Evolutionary conservation across 2,113 vertebrate genomes (phyloP), one percentile per base, ranked within the genome.

Genomic region (Platichthys stellatus): DNA sequence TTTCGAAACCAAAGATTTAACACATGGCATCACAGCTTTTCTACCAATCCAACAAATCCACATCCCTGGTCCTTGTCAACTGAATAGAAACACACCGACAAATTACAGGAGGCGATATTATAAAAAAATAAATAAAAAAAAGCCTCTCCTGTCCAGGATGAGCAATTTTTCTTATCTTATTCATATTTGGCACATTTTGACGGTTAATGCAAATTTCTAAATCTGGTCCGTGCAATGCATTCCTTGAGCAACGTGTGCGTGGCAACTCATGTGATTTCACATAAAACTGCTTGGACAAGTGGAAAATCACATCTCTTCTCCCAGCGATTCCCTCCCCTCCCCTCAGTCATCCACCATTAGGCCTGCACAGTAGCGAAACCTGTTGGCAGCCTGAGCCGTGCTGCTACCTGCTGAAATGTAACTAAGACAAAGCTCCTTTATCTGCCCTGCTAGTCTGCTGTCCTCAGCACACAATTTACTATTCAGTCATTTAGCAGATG

Each of bases 391-490:
- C 83, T 74, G 76, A 89, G 86, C 88, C 88, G 69, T 76, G 78
- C 86, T 83, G 86, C 80, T 90, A 86, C 89, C 89, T 88, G 90
- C 88, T 88, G 78, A 84, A 90, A 89, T 87, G 85, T 89, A 92
- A 90, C 89, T 84, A 87, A 92, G 89, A 93, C 88, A 90, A 90
- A 90, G 88, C 88, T 89, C 84, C 89, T 92, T 91, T 90, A 91
- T 90, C 86, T 90, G 85, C 83, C 88, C 88, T 81, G 80, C 88
- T 85, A 78, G 84, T 80, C 79, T 83, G 89, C 90, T 84, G 85
- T 91, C 84, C 82, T 87, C 83, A 81, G 88, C 86, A 88, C 82
- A 85, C 87, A 86, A 90, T 90, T 92, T 88, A 86, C 90, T 69
- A 86, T 91, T 84, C 85, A 84, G 88, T 92, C 89, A 86, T 90